These are phyloP conservation scores for Caenorhabditis sp. DNA, from an alignment of 2,888 invertebrate genomes.

Conservation along the genomic window DNA sequence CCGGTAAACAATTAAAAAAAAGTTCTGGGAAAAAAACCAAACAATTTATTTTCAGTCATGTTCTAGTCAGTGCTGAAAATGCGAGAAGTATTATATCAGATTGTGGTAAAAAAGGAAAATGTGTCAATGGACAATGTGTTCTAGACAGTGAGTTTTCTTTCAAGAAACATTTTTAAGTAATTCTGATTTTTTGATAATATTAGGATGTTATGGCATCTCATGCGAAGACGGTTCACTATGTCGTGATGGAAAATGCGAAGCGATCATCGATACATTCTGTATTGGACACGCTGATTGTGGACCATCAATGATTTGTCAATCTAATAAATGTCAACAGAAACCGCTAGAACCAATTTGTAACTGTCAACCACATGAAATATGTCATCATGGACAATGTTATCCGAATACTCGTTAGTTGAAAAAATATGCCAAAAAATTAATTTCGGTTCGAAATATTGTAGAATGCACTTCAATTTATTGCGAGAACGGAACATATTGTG, in stretches of 20 bases:
- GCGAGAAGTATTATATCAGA: constrained; percentile 59
- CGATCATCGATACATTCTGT: constrained; percentile 55
- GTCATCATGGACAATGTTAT: constrained; percentile 53
- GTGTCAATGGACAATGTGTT: constrained; percentile 63
- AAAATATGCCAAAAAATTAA: background rate
- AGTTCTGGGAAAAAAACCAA: background rate
- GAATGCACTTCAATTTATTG: constrained; percentile 58
- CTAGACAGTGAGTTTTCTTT: constrained; percentile 49
- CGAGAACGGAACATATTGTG: constrained; percentile 47
- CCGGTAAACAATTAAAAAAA: constrained; percentile 36
- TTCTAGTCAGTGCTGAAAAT: constrained; percentile 53
- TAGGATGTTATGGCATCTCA: constrained; percentile 57
- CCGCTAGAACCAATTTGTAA: constrained; percentile 42
- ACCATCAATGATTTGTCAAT: constrained; percentile 48
- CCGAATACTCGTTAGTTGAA: constrained; percentile 41
- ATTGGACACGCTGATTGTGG: constrained; percentile 65
- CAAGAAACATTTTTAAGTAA: background rate
- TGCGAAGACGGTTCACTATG: constrained; percentile 61
- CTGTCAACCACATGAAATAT: constrained; percentile 50
- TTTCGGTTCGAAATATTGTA: constrained; percentile 8
- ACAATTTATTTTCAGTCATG: constrained; percentile 29
- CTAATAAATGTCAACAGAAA: constrained; percentile 51
- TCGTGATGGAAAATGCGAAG: constrained; percentile 61
- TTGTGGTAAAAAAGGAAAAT: constrained; percentile 61
- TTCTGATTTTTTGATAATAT: background rate